Evolutionary conservation across 2,888 invertebrate species (phyloP), one percentile per base, ranked within the genome.

Genomic region (Lycocerus yunnanus): DNA sequence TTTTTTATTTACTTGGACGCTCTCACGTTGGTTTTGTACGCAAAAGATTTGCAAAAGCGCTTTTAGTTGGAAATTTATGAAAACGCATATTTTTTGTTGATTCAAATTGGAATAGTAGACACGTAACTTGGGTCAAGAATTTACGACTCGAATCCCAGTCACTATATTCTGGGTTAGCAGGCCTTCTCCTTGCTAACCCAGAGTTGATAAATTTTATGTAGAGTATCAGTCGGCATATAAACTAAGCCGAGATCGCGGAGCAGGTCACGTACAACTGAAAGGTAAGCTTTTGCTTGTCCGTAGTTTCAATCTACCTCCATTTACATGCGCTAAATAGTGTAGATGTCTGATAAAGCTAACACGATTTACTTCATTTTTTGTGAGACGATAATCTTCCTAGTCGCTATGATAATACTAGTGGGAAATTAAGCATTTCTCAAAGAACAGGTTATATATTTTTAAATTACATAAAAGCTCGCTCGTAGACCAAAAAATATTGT

Each of bases 281-380:
- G 61, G 61, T 63, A 63, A 63, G 61, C 61, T 63, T 63, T 63
- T 63, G 73, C 72, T 71, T 27, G 73, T 58, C 58, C 69, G 72
- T 24, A 72, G 66, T 74, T 77, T 74, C 72, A 73, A 75, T 77
- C 77, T 73, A 65, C 73, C 72, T 73, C 68, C 76, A 75, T 78
- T 78, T 77, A 76, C 78, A 78, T 78, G 78, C 73, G 76, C 76
- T 77, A 77, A 78, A 74, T 78, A 73, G 74, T 74, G 27, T 65
- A 69, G 72, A 70, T 75, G 67, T 72, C 76, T 69, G 76, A 74
- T 77, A 77, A 72, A 24, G 20, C 60, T 20, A 63, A 73, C 75
- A 73, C 75, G 72, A 75, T 73, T 73, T 66, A 75, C 65, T 75
- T 63, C 71, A 27, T 68, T 75, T 74, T 74, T 74, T 71, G 68